These are phyloP conservation scores for Cynocephalus volans DNA, from an alignment of 2,113 vertebrate genomes.

Conservation along the genomic window DNA sequence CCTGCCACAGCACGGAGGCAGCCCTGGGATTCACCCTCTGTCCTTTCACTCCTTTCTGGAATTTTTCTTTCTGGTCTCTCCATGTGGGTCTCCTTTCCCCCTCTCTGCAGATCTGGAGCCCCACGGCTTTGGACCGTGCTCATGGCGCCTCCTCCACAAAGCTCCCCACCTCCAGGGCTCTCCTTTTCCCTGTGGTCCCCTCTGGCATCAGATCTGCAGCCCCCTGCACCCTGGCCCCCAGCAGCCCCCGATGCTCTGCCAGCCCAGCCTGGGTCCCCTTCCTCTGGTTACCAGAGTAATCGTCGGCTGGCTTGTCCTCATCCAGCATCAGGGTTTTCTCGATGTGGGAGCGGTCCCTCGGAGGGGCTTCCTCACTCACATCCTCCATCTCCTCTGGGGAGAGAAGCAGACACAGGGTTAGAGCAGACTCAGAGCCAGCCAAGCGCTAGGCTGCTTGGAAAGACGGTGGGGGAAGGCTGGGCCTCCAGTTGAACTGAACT, in stretches of 20 bases:
- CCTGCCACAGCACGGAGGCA: fast-evolving
- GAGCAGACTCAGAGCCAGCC: not conserved
- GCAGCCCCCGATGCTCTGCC: not conserved
- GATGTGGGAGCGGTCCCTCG: constrained; percentile 96
- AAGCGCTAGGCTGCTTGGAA: not conserved
- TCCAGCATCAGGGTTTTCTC: constrained; percentile 96
- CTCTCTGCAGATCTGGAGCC: not conserved
- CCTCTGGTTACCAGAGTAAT: constrained; percentile 93
- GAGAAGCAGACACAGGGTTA: constrained; percentile 72
- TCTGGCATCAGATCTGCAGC: not conserved
- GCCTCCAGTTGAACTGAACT: not conserved
- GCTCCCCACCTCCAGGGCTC: not conserved
- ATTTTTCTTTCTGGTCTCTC: too few species aligned
- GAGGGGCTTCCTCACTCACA: constrained; percentile 84
- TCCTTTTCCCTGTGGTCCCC: not conserved
- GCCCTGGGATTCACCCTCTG: not conserved
- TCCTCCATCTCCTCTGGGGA: constrained; percentile 93
- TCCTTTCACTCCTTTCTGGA: too few species aligned
- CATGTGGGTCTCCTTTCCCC: not conserved
- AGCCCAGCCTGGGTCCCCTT: not conserved
- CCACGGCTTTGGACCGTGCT: not conserved
- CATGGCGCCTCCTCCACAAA: not conserved
- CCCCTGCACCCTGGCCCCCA: not conserved
- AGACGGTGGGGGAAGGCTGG: not conserved
- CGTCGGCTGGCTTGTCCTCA: constrained; percentile 93